These are phyloP conservation scores for Drosophila lutescens DNA, from an alignment of 2,888 invertebrate genomes.

Conservation along the genomic window DNA sequence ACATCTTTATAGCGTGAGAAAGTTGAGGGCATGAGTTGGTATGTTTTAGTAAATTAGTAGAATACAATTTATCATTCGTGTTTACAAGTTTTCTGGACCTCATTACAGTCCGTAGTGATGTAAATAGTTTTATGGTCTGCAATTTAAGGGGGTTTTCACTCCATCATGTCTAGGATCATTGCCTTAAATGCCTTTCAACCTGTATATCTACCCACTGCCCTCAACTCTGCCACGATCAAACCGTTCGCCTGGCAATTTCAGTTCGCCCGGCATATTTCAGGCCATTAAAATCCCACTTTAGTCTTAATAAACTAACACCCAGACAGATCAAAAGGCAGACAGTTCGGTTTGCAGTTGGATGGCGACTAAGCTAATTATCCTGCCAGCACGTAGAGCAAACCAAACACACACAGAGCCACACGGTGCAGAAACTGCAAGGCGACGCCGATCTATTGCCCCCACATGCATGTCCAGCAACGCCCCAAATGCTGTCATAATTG, in stretches of 20 bases:
- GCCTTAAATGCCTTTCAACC: not conserved
- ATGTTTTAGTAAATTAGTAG: too few species aligned
- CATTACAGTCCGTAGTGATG: not conserved
- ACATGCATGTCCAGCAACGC: slow-evolving; percentile 76
- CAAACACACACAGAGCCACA: slow-evolving; percentile 63
- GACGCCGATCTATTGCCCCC: slow-evolving; percentile 73
- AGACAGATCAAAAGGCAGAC: slow-evolving; percentile 36
- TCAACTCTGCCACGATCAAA: not conserved
- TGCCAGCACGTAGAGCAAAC: slow-evolving; percentile 73
- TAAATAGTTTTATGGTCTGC: not conserved
- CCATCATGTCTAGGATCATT: not conserved
- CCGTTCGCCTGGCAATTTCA: slow-evolving; percentile 8
- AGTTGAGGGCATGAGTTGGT: not conserved
- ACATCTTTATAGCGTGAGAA: slow-evolving; percentile 64
- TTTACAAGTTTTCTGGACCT: not conserved
- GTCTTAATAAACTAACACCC: slow-evolving; percentile 77
- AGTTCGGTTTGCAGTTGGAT: slow-evolving; percentile 24
- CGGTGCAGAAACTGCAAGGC: slow-evolving; percentile 32
- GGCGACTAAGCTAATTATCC: slow-evolving; percentile 67
- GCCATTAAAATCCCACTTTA: slow-evolving; percentile 58
- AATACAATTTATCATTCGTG: not conserved
- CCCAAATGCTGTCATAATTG: slow-evolving; percentile 74
- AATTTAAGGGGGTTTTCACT: not conserved
- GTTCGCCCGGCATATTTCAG: slow-evolving; percentile 56
- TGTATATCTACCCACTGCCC: not conserved